phyloP scores from a whole-genome alignment of 2,888 invertebrate genomes.

The Ophion ventricosus region DNA sequence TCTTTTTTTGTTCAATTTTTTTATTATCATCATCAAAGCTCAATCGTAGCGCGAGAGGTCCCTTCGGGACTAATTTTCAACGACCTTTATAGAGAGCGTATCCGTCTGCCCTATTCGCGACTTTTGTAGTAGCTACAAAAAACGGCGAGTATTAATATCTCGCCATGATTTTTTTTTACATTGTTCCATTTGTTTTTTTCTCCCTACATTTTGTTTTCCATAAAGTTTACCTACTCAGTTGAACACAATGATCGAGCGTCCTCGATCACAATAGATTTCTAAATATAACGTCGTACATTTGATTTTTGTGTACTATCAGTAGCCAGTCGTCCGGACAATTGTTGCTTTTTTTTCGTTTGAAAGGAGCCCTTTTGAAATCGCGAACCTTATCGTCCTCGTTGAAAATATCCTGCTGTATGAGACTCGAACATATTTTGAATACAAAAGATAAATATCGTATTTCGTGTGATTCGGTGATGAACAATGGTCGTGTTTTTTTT shows the following conservation, averaged over 20 bases:
- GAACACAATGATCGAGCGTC: conserved; percentile 80
- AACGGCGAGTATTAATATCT: conserved; percentile 1
- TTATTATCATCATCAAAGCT: conserved; percentile 55
- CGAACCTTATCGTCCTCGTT: conserved; percentile 19
- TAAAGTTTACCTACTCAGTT: conserved; percentile 74
- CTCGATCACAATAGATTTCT: conserved; percentile 76
- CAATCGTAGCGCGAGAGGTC: conserved; percentile 53
- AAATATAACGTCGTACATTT: conserved; percentile 70
- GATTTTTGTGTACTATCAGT: conserved; percentile 67
- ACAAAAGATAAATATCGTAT: conserved; percentile 56
- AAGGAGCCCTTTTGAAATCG: conserved; percentile 10
- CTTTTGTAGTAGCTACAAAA: conserved; percentile 30
- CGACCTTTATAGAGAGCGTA: conserved; percentile 54
- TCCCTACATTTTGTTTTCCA: conserved; percentile 52
- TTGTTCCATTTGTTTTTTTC: conserved; percentile 35
- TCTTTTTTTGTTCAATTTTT: not conserved
- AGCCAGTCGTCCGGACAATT: conserved; percentile 61
- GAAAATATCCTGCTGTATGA: conserved; percentile 54
- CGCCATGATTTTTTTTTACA: conserved; percentile 32
- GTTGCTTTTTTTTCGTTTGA: conserved; percentile 36
- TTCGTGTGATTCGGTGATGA: conserved; percentile 39
- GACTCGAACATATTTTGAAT: conserved; percentile 56
- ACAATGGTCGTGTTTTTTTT: conserved; percentile 24
- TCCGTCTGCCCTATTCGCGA: conserved; percentile 44
- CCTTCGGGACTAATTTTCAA: conserved; percentile 57